A percentile compares a stretch with the other conserved stretches of the same genome.
phyloP scores from a whole-genome alignment of 2,888 invertebrate genomes.

The Uloborus plumipes region DNA sequence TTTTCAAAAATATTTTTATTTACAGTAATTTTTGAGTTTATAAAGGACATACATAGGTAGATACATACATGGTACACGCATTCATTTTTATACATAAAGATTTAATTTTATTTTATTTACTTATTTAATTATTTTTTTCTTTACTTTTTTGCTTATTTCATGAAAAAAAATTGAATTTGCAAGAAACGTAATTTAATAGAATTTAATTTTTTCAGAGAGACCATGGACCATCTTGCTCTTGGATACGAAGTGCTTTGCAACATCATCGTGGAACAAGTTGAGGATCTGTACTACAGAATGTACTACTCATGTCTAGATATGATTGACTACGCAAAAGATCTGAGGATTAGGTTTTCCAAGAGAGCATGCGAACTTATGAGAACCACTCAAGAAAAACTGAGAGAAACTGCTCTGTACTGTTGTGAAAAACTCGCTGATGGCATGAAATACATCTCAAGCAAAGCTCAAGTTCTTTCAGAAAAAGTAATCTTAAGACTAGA shows the following conservation, averaged over 20 bases:
- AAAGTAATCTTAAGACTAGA: constrained; percentile 14
- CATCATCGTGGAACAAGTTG: constrained; percentile 34
- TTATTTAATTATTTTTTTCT: no score
- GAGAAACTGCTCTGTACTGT: neutral
- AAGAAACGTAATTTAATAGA: no score
- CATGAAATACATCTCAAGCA: neutral
- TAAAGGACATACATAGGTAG: no score
- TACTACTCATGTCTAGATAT: constrained; percentile 24
- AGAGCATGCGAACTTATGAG: neutral
- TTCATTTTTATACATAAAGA: no score
- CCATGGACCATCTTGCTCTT: constrained; percentile 18
- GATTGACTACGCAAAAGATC: neutral
- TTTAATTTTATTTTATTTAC: no score
- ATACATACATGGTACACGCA: no score
- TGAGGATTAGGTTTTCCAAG: neutral
- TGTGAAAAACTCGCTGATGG: neutral
- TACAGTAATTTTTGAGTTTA: no score
- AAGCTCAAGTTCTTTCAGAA: constrained; percentile 4
- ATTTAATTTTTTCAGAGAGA: constrained; percentile 30
- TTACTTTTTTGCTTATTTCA: no score
- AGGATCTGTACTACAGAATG: constrained; percentile 26
- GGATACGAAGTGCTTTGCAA: constrained; percentile 36
- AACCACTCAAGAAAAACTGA: neutral
- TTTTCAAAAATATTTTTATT: no score
- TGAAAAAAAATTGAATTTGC: no score